A percentile compares a stretch with the other conserved stretches of the same genome.
These are phyloP conservation scores for Lipophrys pholis DNA, from an alignment of 2,113 vertebrate genomes.

Conservation along the genomic window DNA sequence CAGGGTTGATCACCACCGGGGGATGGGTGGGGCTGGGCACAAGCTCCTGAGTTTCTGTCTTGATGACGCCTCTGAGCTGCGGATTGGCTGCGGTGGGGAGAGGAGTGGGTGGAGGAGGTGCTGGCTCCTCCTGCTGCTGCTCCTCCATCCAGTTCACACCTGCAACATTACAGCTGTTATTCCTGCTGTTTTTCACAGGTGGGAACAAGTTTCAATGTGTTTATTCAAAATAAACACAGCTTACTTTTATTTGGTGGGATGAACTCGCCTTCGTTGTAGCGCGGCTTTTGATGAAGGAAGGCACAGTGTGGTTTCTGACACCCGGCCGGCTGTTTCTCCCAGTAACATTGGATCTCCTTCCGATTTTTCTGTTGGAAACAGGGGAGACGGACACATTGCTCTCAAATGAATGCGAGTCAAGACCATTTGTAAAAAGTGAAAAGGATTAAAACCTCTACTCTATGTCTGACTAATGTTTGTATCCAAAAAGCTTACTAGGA, in stretches of 20 bases:
- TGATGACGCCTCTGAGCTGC: constrained; percentile 91
- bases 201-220: background rate
- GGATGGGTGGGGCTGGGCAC: constrained; percentile 97
- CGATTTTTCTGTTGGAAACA: constrained; percentile 88
- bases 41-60: constrained; percentile 91
- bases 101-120: constrained; percentile 71
- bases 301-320: constrained; percentile 96
- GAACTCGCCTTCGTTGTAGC: constrained; percentile 88
- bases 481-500: constrained; percentile 86
- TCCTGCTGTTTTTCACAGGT: background rate
- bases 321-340: constrained; percentile 94
- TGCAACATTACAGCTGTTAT: constrained; percentile 18
- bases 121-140: constrained; percentile 75
- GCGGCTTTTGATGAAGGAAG: constrained; percentile 91
- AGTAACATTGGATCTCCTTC: constrained; percentile 94
- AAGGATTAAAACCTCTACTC: too few species aligned
- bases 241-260: constrained; percentile 91
- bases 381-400: too few species aligned
- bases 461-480: background rate
- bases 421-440: too few species aligned
- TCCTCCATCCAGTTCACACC: constrained; percentile 65
- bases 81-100: constrained; percentile 85
- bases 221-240: background rate
- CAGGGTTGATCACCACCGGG: constrained; percentile 96
- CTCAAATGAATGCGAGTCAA: too few species aligned